A percentile compares a stretch with the other conserved stretches of the same genome.
phyloP scores from a whole-genome alignment of 2,797 vertebrate species.

The Manis javanica region DNA sequence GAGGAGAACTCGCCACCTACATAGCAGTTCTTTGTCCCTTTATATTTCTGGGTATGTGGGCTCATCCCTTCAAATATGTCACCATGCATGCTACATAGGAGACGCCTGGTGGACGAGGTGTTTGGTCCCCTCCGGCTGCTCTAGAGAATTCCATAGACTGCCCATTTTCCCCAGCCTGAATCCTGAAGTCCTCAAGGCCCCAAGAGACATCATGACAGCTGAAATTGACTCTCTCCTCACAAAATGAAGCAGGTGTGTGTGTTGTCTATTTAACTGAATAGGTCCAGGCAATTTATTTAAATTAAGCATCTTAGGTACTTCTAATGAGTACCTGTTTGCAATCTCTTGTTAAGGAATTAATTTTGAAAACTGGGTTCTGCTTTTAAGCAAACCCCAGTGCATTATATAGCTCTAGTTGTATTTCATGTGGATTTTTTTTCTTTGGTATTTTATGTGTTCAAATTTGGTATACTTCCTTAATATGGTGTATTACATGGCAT shows the following conservation, averaged over 20 bases:
- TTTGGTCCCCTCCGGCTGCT: background rate
- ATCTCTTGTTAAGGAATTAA: background rate
- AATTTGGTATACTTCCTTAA: background rate
- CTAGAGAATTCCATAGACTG: background rate
- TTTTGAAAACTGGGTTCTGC: background rate
- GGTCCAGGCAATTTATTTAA: background rate
- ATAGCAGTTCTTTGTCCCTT: background rate
- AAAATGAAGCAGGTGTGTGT: background rate
- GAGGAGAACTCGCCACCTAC: background rate
- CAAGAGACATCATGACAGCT: rapidly evolving
- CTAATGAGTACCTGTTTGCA: background rate
- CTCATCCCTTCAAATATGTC: background rate
- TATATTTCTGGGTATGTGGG: background rate
- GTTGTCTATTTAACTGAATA: background rate
- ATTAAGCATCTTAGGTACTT: background rate
- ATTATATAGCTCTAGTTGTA: background rate
- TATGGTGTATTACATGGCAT: too few species aligned
- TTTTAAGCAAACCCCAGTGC: background rate
- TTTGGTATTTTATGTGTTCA: conserved; percentile 16
- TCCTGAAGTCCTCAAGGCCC: background rate
- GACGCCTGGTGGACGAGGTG: background rate
- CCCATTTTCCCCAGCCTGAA: background rate
- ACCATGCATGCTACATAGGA: background rate
- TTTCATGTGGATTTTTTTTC: background rate
- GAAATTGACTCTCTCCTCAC: background rate